These are phyloP conservation scores for Brachyalestes nurse DNA, from an alignment of 2,797 vertebrate genomes.

Conservation along the genomic window DNA sequence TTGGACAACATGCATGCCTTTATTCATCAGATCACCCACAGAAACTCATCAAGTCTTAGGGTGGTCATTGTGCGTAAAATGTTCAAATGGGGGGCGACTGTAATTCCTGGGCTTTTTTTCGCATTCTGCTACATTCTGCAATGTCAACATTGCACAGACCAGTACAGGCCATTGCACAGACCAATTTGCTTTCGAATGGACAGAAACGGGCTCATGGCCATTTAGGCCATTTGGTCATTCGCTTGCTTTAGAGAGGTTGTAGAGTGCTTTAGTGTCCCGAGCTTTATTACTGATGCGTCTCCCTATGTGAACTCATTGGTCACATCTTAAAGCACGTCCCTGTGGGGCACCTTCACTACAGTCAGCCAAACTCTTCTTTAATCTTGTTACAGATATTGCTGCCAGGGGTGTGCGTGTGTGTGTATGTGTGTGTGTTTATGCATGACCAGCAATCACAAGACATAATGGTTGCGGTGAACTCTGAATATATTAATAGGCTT, in stretches of 20 bases:
- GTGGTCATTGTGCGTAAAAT: too few species aligned
- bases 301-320: slow-evolving; percentile 6
- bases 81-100: too few species aligned
- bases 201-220: not conserved
- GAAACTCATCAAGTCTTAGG: too few species aligned
- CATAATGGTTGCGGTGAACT: slow-evolving; percentile 2
- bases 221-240: not conserved
- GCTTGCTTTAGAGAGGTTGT: not conserved
- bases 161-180: too few species aligned
- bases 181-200: not conserved
- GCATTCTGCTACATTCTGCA: too few species aligned
- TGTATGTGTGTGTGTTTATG: slow-evolving; percentile 34
- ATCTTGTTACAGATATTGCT: slow-evolving; percentile 12
- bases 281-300: not conserved
- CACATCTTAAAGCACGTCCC: not conserved
- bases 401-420: not conserved
- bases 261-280: not conserved
- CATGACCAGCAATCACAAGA: slow-evolving; percentile 25
- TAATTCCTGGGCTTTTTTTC: too few species aligned
- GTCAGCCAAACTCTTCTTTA: slow-evolving; percentile 27
- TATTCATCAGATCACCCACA: too few species aligned
- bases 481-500: not conserved
- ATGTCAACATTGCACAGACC: too few species aligned
- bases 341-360: slow-evolving; percentile 10
- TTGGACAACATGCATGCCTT: too few species aligned